Conservation (phyloP, 64 coral and sea anemone species). For the Porites australiensis region DNA sequence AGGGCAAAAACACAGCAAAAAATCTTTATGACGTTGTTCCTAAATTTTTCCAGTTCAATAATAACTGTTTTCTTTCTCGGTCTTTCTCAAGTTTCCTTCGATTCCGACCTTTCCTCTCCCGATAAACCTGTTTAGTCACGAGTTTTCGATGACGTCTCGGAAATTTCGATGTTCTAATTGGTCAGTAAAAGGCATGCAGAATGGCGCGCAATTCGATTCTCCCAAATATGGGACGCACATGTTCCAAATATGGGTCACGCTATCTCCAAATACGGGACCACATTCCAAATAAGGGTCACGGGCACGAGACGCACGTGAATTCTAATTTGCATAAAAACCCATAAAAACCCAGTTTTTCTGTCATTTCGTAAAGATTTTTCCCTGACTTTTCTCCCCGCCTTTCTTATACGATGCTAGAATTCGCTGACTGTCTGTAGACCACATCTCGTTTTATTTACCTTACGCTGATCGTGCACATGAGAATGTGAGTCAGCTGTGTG, state of each 20-base stretch:
- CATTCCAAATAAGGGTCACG: constrained; percentile 40
- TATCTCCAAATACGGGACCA: constrained; percentile 32
- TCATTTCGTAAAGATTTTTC: no score
- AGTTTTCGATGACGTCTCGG: not conserved
- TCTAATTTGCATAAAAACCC: not conserved
- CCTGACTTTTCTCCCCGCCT: no score
- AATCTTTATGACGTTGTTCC: not conserved
- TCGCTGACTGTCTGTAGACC: no score
- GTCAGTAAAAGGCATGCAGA: not conserved
- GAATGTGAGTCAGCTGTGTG: no score
- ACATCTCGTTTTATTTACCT: no score
- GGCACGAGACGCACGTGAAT: not conserved
- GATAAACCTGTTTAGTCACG: constrained; percentile 10
- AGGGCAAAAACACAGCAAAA: not conserved
- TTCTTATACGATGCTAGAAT: no score
- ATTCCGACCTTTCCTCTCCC: not conserved
- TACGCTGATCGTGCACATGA: no score
- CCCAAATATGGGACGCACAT: constrained; percentile 33
- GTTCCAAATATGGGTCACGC: constrained; percentile 51
- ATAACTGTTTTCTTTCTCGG: not conserved
- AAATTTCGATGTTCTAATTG: constrained; percentile 17
- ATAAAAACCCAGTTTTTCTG: no score
- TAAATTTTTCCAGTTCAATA: not conserved
- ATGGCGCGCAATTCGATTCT: constrained; percentile 40
- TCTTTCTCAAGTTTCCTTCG: not conserved